Evolutionary conservation across 2,113 vertebrate genomes (phyloP).

Genomic region (Herpetotheres cachinnans): DNA sequence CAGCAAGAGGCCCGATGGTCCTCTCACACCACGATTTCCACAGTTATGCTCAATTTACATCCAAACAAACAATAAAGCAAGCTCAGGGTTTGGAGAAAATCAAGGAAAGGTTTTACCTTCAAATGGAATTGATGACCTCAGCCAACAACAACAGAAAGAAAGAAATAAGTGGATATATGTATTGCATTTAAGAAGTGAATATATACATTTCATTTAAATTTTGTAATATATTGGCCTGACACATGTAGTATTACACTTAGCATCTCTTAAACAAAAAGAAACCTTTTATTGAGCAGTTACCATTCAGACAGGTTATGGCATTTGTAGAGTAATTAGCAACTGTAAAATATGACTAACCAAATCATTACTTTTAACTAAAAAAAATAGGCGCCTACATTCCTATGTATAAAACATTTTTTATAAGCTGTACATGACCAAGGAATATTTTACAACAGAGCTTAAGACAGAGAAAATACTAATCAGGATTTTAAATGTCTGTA

Average conservation of each 20-base stretch:
- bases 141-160: conserved; percentile 29
- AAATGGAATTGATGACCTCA: background rate
- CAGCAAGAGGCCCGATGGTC: background rate
- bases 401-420: conserved; percentile 59
- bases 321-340: conserved; percentile 47
- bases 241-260: conserved; percentile 15
- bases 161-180: background rate
- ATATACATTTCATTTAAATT: background rate
- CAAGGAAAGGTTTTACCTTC: background rate
- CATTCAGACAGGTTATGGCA: conserved; percentile 50
- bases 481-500: conserved; percentile 61
- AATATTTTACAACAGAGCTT: conserved; percentile 61
- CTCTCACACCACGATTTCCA: background rate
- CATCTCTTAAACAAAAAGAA: conserved; percentile 48
- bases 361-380: conserved; percentile 59
- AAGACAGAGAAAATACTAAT: conserved; percentile 68
- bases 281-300: conserved; percentile 58
- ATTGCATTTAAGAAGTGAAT: background rate
- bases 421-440: conserved; percentile 48
- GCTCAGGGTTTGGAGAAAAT: background rate
- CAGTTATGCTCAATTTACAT: background rate
- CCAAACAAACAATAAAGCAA: background rate
- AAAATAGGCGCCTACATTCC: conserved; percentile 57
- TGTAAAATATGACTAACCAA: conserved; percentile 51
- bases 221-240: conserved; percentile 22